Percentiles rank a stretch among this genome's conserved stretches.
Conservation (phyloP, 1,140 invertebrate species). For the Pomacea maculata region DNA sequence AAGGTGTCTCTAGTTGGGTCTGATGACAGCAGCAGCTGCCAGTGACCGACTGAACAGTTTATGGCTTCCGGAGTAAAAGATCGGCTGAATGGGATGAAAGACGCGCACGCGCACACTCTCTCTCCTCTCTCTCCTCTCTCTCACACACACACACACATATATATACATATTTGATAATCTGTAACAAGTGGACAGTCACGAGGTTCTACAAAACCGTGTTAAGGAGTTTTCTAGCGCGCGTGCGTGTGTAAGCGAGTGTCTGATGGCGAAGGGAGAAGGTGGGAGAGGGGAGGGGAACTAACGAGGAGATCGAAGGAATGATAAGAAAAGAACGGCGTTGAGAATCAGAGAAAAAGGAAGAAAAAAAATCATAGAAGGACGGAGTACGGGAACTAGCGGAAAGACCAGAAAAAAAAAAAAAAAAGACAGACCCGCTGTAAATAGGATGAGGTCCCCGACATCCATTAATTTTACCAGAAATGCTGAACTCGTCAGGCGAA, state of each 20-base stretch:
- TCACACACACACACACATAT: background rate
- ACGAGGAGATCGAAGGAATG: background rate
- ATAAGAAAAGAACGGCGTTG: background rate
- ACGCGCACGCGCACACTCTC: too few species aligned
- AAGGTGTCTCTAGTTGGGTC: too few species aligned
- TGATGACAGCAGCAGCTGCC: too few species aligned
- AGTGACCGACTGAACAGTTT: too few species aligned
- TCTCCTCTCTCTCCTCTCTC: too few species aligned
- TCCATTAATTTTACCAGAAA: background rate
- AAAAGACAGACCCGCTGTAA: background rate
- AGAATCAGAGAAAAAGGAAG: background rate
- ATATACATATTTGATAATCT: too few species aligned
- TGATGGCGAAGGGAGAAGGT: background rate
- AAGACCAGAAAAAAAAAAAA: conserved; percentile 4
- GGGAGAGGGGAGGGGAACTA: background rate
- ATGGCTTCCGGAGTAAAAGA: too few species aligned
- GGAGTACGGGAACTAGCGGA: background rate
- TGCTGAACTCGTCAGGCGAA: background rate
- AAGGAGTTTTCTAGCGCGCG: too few species aligned
- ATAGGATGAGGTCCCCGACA: background rate
- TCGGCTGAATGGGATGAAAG: too few species aligned
- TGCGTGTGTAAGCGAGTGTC: too few species aligned
- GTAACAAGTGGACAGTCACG: too few species aligned
- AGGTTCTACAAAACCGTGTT: too few species aligned
- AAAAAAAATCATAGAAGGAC: background rate